Evolutionary conservation across 2,797 vertebrate genomes (phyloP).

Genomic region (Ptychadena robeensis): DNA sequence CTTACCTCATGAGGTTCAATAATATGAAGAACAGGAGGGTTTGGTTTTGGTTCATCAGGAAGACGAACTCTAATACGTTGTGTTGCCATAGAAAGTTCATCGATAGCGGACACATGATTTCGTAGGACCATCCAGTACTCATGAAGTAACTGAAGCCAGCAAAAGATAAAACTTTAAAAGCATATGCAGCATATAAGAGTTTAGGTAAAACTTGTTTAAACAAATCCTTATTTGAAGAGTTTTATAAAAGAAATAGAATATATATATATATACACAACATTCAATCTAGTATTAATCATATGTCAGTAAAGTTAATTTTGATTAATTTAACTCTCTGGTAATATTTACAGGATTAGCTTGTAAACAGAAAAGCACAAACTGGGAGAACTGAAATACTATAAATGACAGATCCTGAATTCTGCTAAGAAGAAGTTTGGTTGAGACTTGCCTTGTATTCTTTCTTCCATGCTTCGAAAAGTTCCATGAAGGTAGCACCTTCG

Average conservation of each 20-base stretch:
- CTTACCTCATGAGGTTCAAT: slow-evolving; percentile 94
- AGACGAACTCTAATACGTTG: slow-evolving; percentile 91
- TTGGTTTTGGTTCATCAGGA: slow-evolving; percentile 90
- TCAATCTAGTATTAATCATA: neutral
- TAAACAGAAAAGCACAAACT: too few species aligned
- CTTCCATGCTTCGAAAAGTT: slow-evolving; percentile 96
- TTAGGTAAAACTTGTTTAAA: neutral
- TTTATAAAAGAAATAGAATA: neutral
- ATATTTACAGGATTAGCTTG: too few species aligned
- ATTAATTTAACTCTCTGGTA: too few species aligned
- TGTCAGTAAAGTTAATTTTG: neutral
- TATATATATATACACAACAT: neutral
- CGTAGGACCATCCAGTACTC: slow-evolving; percentile 98
- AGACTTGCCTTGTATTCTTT: slow-evolving; percentile 94
- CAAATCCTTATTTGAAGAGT: neutral
- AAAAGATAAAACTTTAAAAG: neutral
- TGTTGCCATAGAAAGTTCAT: slow-evolving; percentile 97
- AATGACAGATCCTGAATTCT: neutral
- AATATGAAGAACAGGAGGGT: slow-evolving; percentile 92
- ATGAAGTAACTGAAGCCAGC: slow-evolving; percentile 83
- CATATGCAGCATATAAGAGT: neutral
- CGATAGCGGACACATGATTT: slow-evolving; percentile 94
- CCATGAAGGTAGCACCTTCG: slow-evolving; percentile 92
- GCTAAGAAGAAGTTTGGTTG: neutral
- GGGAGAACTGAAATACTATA: too few species aligned